A percentile compares a stretch with the other conserved stretches of the same genome.
phyloP scores from a whole-genome alignment of 2,888 invertebrate species.

The Boloria euphrosyne region DNA sequence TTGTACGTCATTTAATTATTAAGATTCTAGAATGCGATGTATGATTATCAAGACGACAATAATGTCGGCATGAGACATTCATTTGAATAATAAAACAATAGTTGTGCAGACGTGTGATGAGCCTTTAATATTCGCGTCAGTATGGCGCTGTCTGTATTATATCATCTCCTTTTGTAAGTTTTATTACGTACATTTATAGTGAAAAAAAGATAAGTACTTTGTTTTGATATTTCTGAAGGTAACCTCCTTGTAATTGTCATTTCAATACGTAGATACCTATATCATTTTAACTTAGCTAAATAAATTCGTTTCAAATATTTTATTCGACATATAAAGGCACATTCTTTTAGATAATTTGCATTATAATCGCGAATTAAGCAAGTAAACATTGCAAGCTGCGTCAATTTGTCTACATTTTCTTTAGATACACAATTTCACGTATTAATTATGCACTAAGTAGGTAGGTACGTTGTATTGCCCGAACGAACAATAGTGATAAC shows the following conservation, averaged over 20 bases:
- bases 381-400: too few relatives aligned
- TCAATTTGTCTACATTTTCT: too few relatives aligned
- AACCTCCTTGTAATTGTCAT: too few relatives aligned
- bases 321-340: too few relatives aligned
- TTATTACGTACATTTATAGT: too few relatives aligned
- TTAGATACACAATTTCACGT: not conserved
- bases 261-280: too few relatives aligned
- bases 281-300: too few relatives aligned
- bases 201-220: too few relatives aligned
- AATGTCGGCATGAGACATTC: slow-evolving; percentile 8
- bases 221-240: too few relatives aligned
- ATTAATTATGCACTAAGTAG: not conserved
- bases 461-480: slow-evolving; percentile 3
- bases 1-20: slow-evolving; percentile 11
- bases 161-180: not conserved
- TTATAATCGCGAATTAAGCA: too few relatives aligned
- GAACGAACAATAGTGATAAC: slow-evolving; percentile 2
- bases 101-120: slow-evolving; percentile 28
- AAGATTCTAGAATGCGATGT: not conserved
- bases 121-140: slow-evolving; percentile 21
- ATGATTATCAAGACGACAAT: slow-evolving; percentile 9
- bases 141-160: slow-evolving; percentile 4
- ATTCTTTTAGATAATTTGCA: too few relatives aligned
- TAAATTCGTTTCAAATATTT: too few relatives aligned
- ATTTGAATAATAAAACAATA: slow-evolving; percentile 38